These are phyloP conservation scores for Buphagus erythrorhynchus DNA, from an alignment of 2,797 vertebrate species.

Conservation along the genomic window DNA sequence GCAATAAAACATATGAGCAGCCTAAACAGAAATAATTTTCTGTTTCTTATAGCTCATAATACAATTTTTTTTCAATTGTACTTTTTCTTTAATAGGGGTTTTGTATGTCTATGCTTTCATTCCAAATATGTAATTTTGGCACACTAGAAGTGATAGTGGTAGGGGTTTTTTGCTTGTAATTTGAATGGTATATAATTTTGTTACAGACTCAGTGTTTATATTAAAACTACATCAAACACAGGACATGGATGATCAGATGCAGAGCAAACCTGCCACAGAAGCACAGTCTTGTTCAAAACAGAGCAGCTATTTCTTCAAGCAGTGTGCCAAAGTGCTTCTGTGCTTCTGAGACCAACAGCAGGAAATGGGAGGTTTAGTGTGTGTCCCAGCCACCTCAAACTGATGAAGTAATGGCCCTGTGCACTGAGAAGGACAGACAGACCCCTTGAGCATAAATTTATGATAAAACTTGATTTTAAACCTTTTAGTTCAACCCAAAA, in stretches of 20 bases:
- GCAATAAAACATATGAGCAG: rapidly evolving
- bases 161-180: background rate
- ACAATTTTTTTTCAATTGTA: rapidly evolving
- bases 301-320: background rate
- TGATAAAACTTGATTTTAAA: background rate
- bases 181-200: background rate
- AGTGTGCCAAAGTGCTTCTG: background rate
- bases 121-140: background rate
- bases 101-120: background rate
- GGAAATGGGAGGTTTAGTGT: background rate
- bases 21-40: background rate
- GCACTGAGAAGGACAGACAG: background rate
- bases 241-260: background rate
- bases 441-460: background rate
- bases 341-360: background rate
- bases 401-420: background rate
- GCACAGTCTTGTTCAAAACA: background rate
- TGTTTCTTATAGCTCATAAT: background rate
- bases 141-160: background rate
- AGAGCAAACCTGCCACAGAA: background rate
- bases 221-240: background rate
- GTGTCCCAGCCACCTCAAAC: background rate
- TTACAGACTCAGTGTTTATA: background rate
- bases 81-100: rapidly evolving
- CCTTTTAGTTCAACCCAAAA: background rate